These are phyloP conservation scores for Phaethornis superciliosus DNA, from an alignment of 2,113 vertebrate species.

Conservation along the genomic window DNA sequence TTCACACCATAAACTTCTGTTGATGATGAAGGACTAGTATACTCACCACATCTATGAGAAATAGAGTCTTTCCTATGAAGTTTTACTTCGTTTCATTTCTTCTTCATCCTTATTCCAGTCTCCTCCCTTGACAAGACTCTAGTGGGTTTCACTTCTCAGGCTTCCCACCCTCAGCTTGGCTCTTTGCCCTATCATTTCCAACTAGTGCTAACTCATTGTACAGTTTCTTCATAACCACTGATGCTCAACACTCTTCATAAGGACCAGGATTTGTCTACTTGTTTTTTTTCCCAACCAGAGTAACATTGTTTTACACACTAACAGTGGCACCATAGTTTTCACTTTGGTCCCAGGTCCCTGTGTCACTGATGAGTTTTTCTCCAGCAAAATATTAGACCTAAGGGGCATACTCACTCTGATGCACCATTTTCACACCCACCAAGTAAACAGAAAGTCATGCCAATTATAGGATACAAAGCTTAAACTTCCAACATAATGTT, in stretches of 20 bases:
- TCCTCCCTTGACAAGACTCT: neutral
- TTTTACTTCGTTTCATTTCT: neutral
- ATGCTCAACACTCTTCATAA: neutral
- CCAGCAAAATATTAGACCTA: neutral
- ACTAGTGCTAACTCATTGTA: neutral
- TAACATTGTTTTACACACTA: neutral
- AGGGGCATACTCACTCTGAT: neutral
- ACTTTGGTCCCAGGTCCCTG: neutral
- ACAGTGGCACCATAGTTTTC: neutral
- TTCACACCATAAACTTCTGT: neutral
- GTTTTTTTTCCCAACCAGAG: neutral
- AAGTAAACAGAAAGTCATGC: neutral
- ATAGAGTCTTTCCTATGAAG: neutral
- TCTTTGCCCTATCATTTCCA: neutral
- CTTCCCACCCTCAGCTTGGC: neutral
- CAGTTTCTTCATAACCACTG: neutral
- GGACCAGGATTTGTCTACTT: neutral
- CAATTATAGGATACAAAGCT: neutral
- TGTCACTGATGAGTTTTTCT: neutral
- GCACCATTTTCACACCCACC: neutral
- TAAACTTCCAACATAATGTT: neutral
- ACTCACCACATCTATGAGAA: neutral
- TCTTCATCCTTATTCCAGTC: neutral
- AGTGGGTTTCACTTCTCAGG: neutral
- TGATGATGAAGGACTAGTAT: neutral